Evolutionary conservation across 2,113 vertebrate species (phyloP), one percentile per base, ranked within the genome.

Genomic region (Conger conger): DNA sequence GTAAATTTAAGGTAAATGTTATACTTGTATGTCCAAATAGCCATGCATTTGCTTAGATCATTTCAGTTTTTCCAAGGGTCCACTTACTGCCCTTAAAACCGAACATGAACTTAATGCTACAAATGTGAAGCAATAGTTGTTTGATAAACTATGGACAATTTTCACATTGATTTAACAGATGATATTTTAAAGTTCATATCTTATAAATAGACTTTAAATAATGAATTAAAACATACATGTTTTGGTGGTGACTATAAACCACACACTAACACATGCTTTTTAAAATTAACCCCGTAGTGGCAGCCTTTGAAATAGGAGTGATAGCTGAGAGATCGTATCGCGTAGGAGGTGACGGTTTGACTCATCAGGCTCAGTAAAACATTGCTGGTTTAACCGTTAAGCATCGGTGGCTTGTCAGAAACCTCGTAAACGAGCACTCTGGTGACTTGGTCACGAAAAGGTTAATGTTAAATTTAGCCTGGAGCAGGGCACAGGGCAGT

Each of bases 331-430:
- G 88, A 90, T 91, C 88, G 93, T 83, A 90, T 88, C 87, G 89
- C 89, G 93, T 91, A 90, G 92, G 92, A 88, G 89, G 90, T 88
- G 88, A 85, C 87, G 88, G 20, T 82, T 87, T 94, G 91, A 93
- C 37, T 93, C 90, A 92, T 36, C 9, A 1, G 85, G 89, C 84
- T 81, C 57, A 90, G 86, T 86, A 86, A 86, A n/a, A 78, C 86
- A 85, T 17, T 85, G 83, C 42, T 81, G 83, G 57, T 80, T 50
- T 80, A 80, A 84, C 79, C 42, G 33, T 84, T 76, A 81, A 85
- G 53, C 81, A 54, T 68, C 33, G 81, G 42, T 68, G 79, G 42
- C 63, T 85, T 76, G 73, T 81, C 37, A 68, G 45, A 63, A 53
- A 37, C 36, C 11, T 23, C 35, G n/a, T 83, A 77, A 83, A 84